These are phyloP conservation scores for Emydocephalus ijimae DNA, from an alignment of 2,113 vertebrate genomes.

Conservation along the genomic window DNA sequence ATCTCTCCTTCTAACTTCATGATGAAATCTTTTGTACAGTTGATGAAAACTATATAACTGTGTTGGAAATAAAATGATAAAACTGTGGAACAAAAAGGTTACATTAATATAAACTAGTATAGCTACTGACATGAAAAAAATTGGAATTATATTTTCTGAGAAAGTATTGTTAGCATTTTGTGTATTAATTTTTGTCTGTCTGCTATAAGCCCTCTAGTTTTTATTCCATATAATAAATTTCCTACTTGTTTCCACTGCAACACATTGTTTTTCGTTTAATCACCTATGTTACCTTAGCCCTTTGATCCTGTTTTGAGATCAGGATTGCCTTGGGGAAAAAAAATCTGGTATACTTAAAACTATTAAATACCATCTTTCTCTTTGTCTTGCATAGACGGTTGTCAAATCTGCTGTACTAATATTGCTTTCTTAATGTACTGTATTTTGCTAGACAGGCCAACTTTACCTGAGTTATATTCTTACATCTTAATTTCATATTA, in stretches of 20 bases:
- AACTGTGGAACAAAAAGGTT: neutral
- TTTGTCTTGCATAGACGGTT: neutral
- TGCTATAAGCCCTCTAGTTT: neutral
- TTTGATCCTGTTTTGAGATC: neutral
- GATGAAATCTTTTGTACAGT: neutral
- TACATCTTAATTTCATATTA: constrained; percentile 16
- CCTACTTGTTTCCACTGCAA: neutral
- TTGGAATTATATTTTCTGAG: neutral
- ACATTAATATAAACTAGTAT: neutral
- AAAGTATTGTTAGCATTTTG: neutral
- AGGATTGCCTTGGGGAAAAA: neutral
- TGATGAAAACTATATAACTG: neutral
- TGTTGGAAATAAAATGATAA: neutral
- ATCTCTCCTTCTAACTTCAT: neutral
- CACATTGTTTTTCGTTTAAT: constrained; percentile 4
- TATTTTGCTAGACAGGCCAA: neutral
- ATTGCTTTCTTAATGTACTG: neutral
- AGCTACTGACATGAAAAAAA: neutral
- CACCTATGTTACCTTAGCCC: neutral
- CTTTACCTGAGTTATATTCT: constrained; percentile 7
- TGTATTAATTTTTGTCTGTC: constrained; percentile 4
- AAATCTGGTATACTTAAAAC: neutral
- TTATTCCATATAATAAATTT: neutral
- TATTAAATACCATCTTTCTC: constrained; percentile 7
- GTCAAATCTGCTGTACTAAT: neutral